Conservation (phyloP, 2,113 vertebrate genomes). For the Oreamnos americanus region DNA sequence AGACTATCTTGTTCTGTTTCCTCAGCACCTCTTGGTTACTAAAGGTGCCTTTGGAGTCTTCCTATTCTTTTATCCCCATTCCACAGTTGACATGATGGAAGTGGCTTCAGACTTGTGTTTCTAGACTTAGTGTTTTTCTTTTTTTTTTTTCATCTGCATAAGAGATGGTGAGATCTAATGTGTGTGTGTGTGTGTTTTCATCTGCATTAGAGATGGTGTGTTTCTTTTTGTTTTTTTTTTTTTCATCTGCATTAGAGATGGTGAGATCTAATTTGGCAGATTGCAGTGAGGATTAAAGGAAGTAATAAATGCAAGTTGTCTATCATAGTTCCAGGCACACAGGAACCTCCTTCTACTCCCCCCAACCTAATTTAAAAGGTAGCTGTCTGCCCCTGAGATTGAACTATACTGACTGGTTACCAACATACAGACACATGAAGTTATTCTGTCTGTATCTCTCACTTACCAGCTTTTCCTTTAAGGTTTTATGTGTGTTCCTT, state of each 20-base stretch:
- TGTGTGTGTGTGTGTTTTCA: neutral
- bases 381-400: neutral
- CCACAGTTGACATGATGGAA: neutral
- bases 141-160: neutral
- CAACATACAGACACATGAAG: neutral
- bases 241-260: no score
- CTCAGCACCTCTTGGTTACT: constrained; percentile 9
- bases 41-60: neutral
- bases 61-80: neutral
- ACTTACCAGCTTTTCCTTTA: neutral
- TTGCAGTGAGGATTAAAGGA: neutral
- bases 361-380: neutral
- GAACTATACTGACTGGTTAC: neutral
- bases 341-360: neutral
- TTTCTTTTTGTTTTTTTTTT: no score
- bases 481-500: neutral
- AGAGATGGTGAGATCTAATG: neutral
- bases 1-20: constrained; percentile 33
- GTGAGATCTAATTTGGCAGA: neutral
- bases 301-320: neutral
- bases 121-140: neutral
- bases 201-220: no score
- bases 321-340: neutral
- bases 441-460: neutral
- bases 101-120: neutral